Base-by-base conservation (phyloP, 2,113 vertebrate species). In the Alectura lathami region DNA sequence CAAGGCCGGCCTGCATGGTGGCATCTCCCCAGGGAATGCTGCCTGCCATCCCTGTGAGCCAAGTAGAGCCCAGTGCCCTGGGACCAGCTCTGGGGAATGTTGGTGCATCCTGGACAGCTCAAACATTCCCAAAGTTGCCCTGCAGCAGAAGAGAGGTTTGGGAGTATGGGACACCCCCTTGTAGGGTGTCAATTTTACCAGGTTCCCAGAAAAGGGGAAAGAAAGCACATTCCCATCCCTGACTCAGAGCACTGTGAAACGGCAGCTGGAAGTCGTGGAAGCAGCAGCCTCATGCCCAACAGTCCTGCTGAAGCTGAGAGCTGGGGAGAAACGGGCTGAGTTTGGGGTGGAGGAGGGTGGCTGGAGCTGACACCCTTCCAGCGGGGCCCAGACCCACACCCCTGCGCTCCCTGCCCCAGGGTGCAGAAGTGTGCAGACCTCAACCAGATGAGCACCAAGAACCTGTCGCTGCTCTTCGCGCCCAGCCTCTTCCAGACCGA, bases 361-460 rank as follows among this genome's bases (percentile, higher is more conserved):
- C 53, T 53, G 48, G 30, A 40, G 3, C 69, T 73, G 60, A 72
- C 38, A 32, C 9, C 15, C 40, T 24, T 17, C 42, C 18, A 24
- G 50, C 38, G 36, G 1, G 0, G 17, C 34, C 17, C 48, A 83
- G 76, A 22, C 53, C 32, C 42, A 89, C 79, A 83, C 32, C 16
- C 38, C 43, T 30, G 8, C 5, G 3, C 27, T 64, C 45, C 50
- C 38, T 45, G 22, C 76, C n/a, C 30, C 96, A 99, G 99, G 77
- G 99, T 99, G 54, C 99, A 99, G 98, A 99, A 99, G 87, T 99
- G 99, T 89, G 99, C 99, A 0, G 98, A 98, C 88, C 98, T 99
- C 78, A 99, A 99, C 97, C 99, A 99, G 96, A 99, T 99, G 99
- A 99, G 98, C 97, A 99, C 99, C 13, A 98, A 99, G 98, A 99